Evolutionary conservation across 2,888 invertebrate species (phyloP), one percentile per base, ranked within the genome.

Genomic region (Acrobasis suavella): DNA sequence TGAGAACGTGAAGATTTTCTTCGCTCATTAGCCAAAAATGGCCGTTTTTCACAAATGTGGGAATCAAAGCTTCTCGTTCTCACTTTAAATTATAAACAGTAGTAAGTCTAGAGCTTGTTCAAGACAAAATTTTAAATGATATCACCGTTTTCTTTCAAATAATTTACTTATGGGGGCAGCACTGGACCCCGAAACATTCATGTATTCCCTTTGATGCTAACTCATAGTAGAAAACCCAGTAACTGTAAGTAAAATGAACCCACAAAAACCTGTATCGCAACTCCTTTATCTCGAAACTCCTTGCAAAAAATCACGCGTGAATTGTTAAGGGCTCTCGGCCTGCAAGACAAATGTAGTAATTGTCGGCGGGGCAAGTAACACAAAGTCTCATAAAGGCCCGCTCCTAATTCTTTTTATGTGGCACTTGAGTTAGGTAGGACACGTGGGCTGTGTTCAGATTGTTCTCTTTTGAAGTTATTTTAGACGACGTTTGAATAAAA

Each of bases 301-400:
- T 62, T 32, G 52, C 64, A 61, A 64, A 61, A 64, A 64, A 61
- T 61, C 61, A 64, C 64, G 61, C 51, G 37, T 42, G 54, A 50
- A 55, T 62, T 51, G 55, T 49, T 58, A 17, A 49, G 51, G 55
- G 55, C 58, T 60, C 50, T 58, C 61, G n/a, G 60, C 52, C 7
- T 42, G 59, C 50, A 55, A 61, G 64, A 67, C 59, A 67, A 65
- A 67, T 67, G 64, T 60, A 63, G 65, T 65, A 67, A 69, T 69
- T 67, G 64, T 64, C 62, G 58, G 64, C 60, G 55, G 55, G 54
- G 38, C 60, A 58, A 64, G 62, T 64, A 66, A 65, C 66, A 67
- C 66, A 68, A 65, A 67, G 66, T 64, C 65, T 66, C 66, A 65
- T 67, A 67, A 67, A 58, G 56, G 14, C 37, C 49, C 16, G n/a